Percentiles rank a stretch among this genome's conserved stretches.
phyloP scores from a whole-genome alignment of 2,888 invertebrate genomes.

The Temnothorax rugatulus region DNA sequence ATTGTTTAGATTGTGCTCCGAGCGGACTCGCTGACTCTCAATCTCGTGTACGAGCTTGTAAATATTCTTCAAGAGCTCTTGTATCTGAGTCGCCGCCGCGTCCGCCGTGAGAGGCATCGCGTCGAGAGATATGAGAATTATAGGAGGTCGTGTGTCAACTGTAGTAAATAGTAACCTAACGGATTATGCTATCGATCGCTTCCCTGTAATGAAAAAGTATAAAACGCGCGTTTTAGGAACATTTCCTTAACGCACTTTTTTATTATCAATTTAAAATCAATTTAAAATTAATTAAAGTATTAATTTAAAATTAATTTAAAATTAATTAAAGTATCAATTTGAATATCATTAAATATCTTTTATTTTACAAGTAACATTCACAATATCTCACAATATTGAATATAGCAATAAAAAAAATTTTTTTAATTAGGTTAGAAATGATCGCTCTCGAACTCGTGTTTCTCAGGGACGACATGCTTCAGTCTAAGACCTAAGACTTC shows the following conservation, averaged over 20 bases:
- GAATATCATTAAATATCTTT: slow-evolving; percentile 6
- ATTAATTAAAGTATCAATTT: neutral
- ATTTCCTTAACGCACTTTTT: neutral
- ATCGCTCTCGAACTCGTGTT: neutral
- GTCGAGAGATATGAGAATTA: neutral
- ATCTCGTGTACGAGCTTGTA: slow-evolving; percentile 93
- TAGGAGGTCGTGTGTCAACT: neutral
- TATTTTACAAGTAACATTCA: neutral
- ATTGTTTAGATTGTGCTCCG: slow-evolving; percentile 93
- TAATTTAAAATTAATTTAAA: neutral
- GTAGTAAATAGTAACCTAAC: neutral
- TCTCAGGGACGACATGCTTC: neutral
- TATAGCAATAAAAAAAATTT: neutral
- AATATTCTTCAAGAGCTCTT: slow-evolving; percentile 93
- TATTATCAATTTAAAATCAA: neutral
- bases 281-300: neutral
- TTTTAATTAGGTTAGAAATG: neutral
- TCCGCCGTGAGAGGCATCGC: slow-evolving; percentile 93
- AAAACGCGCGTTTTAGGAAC: neutral
- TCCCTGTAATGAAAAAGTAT: slow-evolving; percentile 21
- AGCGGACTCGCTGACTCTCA: slow-evolving; percentile 92
- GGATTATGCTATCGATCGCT: neutral
- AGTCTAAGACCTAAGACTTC: neutral
- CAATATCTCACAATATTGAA: neutral
- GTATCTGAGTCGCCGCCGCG: slow-evolving; percentile 90